Conservation (phyloP, 1,140 invertebrate species). For the Anadara kagoshimensis region DNA sequence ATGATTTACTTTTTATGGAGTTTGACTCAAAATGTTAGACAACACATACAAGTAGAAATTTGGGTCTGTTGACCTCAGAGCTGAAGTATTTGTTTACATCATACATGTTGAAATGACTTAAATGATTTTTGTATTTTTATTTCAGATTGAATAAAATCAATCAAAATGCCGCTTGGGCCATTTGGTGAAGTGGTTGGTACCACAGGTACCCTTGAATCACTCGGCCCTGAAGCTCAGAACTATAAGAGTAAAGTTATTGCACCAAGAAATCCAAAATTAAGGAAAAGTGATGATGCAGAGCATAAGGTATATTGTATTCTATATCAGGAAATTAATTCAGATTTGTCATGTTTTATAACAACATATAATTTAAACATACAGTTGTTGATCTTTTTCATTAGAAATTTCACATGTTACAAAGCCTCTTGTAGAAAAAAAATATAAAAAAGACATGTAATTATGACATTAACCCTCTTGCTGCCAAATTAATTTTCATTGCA, state of each 20-base stretch:
- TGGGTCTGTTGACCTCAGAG: too few species aligned
- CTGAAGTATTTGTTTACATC: too few species aligned
- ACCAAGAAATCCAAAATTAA: slow-evolving; percentile 72
- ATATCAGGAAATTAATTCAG: background rate
- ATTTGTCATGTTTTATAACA: background rate
- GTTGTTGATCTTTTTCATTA: background rate
- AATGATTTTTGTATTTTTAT: too few species aligned
- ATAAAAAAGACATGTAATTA: too few species aligned
- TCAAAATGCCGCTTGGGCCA: slow-evolving; percentile 69
- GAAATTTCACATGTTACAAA: background rate
- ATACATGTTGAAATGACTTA: too few species aligned
- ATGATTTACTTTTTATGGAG: too few species aligned
- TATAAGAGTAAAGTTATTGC: slow-evolving; percentile 72
- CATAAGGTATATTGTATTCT: slow-evolving; percentile 56
- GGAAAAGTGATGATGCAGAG: slow-evolving; percentile 59
- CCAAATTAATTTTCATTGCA: too few species aligned
- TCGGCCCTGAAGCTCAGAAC: slow-evolving; percentile 59
- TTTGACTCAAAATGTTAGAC: too few species aligned
- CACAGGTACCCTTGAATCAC: slow-evolving; percentile 67
- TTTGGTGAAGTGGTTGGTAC: slow-evolving; percentile 73
- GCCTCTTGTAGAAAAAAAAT: too few species aligned
- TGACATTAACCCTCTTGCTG: too few species aligned
- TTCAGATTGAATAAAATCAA: slow-evolving; percentile 15
- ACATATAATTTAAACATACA: background rate
- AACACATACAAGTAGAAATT: too few species aligned